These are phyloP conservation scores for Dusona sp. DNA, from an alignment of 2,888 invertebrate species.

Conservation along the genomic window DNA sequence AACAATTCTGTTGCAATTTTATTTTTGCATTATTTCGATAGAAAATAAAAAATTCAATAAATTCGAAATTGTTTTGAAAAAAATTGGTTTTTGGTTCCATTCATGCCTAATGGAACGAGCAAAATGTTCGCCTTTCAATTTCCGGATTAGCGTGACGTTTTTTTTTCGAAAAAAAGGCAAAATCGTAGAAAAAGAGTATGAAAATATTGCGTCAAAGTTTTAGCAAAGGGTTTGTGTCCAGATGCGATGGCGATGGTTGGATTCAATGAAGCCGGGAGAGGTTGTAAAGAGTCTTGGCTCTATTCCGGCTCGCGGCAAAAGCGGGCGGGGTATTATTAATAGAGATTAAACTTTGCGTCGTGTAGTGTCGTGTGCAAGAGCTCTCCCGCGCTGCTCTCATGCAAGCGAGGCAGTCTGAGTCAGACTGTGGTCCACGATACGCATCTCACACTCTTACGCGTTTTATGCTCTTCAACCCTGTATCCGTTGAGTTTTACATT, in stretches of 20 bases:
- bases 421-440: conserved; percentile 72
- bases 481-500: conserved; percentile 15
- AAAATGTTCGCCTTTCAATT: not conserved
- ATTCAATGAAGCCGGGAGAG: conserved; percentile 72
- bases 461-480: conserved; percentile 41
- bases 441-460: conserved; percentile 47
- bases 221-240: conserved; percentile 25
- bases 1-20: no score
- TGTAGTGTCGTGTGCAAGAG: conserved; percentile 84
- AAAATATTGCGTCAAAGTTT: conserved; percentile 8
- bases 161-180: not conserved
- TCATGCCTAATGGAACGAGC: no score
- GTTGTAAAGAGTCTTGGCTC: conserved; percentile 69
- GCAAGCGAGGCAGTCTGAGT: conserved; percentile 78
- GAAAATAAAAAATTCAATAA: not conserved
- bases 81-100: not conserved
- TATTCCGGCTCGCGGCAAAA: conserved; percentile 76
- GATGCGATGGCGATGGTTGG: conserved; percentile 46
- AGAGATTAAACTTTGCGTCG: conserved; percentile 84
- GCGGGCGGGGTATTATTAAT: conserved; percentile 82
- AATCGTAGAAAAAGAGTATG: not conserved
- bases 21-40: no score
- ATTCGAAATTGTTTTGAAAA: not conserved
- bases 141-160: not conserved
- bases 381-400: conserved; percentile 81